A percentile compares a stretch with the other conserved stretches of the same genome.
These are phyloP conservation scores for Cinara cedri DNA, from an alignment of 2,888 invertebrate species.

Conservation along the genomic window DNA sequence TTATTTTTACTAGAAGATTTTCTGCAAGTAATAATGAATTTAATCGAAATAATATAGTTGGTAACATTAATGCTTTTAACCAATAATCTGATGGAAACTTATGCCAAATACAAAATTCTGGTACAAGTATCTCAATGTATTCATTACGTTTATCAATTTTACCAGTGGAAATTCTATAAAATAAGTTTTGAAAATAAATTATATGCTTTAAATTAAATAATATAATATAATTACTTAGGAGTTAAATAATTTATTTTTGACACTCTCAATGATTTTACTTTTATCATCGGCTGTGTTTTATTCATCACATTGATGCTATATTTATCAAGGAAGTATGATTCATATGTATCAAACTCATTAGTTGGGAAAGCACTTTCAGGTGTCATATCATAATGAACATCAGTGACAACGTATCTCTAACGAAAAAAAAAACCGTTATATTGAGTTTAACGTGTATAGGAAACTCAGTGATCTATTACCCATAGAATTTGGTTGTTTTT, in stretches of 20 bases:
- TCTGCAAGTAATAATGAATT: conserved; percentile 75
- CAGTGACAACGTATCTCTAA: conserved; percentile 72
- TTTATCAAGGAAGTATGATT: conserved; percentile 76
- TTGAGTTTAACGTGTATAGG: too few species aligned
- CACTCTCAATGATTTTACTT: conserved; percentile 69
- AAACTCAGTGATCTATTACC: too few species aligned
- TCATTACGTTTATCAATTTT: conserved; percentile 47
- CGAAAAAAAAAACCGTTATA: too few species aligned
- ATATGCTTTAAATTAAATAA: neutral
- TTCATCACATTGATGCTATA: conserved; percentile 74
- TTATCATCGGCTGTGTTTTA: conserved; percentile 76
- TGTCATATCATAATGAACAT: conserved; percentile 71
- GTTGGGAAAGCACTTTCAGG: conserved; percentile 74
- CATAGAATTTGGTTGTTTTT: too few species aligned
- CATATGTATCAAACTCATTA: conserved; percentile 69
- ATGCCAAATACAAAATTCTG: conserved; percentile 82
- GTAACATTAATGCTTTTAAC: conserved; percentile 83
- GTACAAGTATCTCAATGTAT: conserved; percentile 73
- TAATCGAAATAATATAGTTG: conserved; percentile 81
- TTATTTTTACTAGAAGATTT: conserved; percentile 71
- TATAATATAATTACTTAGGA: conserved; percentile 63
- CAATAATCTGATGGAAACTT: conserved; percentile 78
- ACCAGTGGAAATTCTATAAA: conserved; percentile 1
- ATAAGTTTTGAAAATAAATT: neutral
- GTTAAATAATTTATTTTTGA: conserved; percentile 66